These are phyloP conservation scores for Andricus grossulariae DNA, from an alignment of 1,140 invertebrate species.

Conservation along the genomic window DNA sequence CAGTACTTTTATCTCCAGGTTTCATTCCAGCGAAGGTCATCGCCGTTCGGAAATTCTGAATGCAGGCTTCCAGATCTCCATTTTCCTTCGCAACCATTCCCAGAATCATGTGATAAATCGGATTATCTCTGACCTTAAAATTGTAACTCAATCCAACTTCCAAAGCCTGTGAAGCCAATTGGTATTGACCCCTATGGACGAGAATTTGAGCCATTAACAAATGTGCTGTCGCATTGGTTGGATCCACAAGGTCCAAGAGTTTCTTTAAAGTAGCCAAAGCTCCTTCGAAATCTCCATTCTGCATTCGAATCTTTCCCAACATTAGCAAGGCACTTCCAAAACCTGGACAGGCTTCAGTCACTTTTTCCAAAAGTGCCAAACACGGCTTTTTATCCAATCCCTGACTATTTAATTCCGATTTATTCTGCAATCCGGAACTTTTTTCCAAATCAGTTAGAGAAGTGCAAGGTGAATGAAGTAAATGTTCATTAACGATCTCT, in stretches of 20 bases:
- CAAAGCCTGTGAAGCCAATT: conserved; percentile 88
- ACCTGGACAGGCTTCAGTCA: conserved; percentile 89
- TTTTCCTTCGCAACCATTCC: conserved; percentile 89
- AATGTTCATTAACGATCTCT: conserved; percentile 86
- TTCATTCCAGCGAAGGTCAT: conserved; percentile 75
- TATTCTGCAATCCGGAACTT: not conserved
- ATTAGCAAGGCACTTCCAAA: conserved; percentile 84
- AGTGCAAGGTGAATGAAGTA: conserved; percentile 82
- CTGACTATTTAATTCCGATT: conserved; percentile 63
- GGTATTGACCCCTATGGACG: conserved; percentile 83
- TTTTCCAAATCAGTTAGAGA: not conserved
- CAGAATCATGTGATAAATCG: conserved; percentile 91
- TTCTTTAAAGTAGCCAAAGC: conserved; percentile 82
- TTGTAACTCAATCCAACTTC: conserved; percentile 93
- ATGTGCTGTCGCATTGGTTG: conserved; percentile 87
- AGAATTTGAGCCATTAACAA: conserved; percentile 93
- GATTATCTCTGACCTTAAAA: conserved; percentile 93
- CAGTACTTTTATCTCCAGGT: conserved; percentile 55
- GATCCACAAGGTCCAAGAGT: conserved; percentile 85
- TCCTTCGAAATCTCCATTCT: conserved; percentile 84
- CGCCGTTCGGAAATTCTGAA: conserved; percentile 85
- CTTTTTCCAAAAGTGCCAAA: conserved; percentile 82
- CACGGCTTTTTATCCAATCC: conserved; percentile 64
- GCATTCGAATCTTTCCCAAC: conserved; percentile 87
- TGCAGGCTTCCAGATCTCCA: conserved; percentile 82